A percentile compares a stretch with the other conserved stretches of the same genome.
Conservation (phyloP, 92 coral and sea anemone species). For the Umimayanthus chanpuru region DNA sequence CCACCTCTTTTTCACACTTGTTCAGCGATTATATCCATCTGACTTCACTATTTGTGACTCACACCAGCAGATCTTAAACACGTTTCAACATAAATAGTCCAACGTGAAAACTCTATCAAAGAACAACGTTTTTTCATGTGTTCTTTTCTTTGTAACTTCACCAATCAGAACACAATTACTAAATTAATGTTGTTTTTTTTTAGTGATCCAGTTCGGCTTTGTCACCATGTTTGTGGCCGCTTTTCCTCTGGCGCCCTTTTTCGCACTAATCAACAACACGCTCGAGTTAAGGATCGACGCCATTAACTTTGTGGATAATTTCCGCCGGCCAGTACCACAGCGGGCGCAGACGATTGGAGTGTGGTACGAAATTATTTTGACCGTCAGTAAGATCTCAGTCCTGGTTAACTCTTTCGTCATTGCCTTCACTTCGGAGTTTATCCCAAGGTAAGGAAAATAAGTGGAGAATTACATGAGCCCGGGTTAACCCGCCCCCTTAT, state of each 20-base stretch:
- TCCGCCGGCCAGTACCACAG: conserved; percentile 94
- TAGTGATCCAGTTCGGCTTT: conserved; percentile 96
- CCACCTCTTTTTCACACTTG: no score
- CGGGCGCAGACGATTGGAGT: conserved; percentile 90
- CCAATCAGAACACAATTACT: neutral
- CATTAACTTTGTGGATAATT: conserved; percentile 87
- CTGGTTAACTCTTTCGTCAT: conserved; percentile 92
- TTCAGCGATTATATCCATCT: no score
- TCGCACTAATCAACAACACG: conserved; percentile 94
- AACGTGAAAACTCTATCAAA: no score
- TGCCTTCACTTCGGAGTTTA: conserved; percentile 94
- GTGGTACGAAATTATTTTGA: conserved; percentile 83
- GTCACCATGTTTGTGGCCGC: conserved; percentile 99
- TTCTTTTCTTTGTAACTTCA: no score
- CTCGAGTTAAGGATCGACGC: conserved; percentile 93
- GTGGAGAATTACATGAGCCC: no score
- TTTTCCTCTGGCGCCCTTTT: conserved; percentile 96
- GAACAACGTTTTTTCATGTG: no score
- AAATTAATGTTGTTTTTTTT: neutral
- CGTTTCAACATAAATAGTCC: no score
- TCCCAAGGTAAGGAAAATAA: conserved; percentile 78
- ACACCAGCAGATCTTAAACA: no score
- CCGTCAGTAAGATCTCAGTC: conserved; percentile 82
- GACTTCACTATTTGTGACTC: no score
- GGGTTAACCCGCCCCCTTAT: no score